A percentile compares a stretch with the other conserved stretches of the same genome.
These are phyloP conservation scores for Fragariocoptes setiger DNA, from an alignment of 1,140 invertebrate species.

Conservation along the genomic window DNA sequence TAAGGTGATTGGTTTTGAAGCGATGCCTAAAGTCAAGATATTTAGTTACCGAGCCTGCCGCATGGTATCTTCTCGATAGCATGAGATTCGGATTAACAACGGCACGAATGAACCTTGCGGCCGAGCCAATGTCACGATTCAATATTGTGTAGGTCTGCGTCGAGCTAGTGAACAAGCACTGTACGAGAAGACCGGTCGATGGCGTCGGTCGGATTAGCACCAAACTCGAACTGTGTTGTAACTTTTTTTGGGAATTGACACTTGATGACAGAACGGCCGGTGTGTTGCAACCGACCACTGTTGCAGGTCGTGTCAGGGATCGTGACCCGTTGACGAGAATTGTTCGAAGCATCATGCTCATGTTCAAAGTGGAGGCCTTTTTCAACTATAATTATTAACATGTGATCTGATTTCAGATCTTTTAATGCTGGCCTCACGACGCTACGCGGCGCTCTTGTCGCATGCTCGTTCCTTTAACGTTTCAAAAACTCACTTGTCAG, in stretches of 20 bases:
- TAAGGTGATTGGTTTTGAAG: neutral
- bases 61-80: neutral
- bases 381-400: too few relatives aligned
- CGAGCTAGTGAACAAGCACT: constrained; percentile 8
- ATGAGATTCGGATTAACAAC: too few relatives aligned
- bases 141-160: constrained; percentile 75
- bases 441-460: too few relatives aligned
- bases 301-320: neutral
- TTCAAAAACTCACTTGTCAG: too few relatives aligned
- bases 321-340: neutral
- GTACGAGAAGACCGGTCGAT: neutral
- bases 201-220: neutral
- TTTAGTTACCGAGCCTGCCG: neutral
- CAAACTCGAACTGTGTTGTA: neutral
- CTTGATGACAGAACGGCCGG: neutral
- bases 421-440: too few relatives aligned
- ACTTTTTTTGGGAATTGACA: too few relatives aligned
- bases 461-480: too few relatives aligned
- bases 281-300: neutral
- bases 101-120: constrained; percentile 98
- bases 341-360: too few relatives aligned
- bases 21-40: neutral
- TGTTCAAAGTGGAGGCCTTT: neutral
- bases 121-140: constrained; percentile 88
- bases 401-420: too few relatives aligned